Percentiles rank a stretch among this genome's conserved stretches.
phyloP scores from a whole-genome alignment of 1,140 invertebrate species.

The Drosophila oshimai region DNA sequence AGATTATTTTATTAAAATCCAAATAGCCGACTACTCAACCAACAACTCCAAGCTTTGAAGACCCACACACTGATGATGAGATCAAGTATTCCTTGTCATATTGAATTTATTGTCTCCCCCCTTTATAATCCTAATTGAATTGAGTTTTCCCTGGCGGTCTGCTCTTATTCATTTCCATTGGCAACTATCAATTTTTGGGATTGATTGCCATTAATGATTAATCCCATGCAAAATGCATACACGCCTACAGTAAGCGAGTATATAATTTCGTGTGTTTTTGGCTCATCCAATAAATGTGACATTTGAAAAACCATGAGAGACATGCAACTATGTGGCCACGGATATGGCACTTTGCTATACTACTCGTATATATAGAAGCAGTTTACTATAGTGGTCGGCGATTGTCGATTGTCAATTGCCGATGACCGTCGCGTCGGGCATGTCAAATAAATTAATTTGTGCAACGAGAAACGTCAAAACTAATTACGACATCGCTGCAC shows the following conservation, averaged over 20 bases:
- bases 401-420: constrained; percentile 65
- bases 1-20: too few species aligned
- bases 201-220: constrained; percentile 50
- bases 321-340: constrained; percentile 16
- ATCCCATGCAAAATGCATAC: constrained; percentile 23
- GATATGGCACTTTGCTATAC: neutral
- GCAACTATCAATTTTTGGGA: constrained; percentile 31
- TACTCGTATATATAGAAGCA: neutral
- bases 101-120: neutral
- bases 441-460: constrained; percentile 83
- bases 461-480: constrained; percentile 82
- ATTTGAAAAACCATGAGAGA: constrained; percentile 60
- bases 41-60: neutral
- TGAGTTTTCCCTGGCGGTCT: neutral
- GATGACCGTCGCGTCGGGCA: constrained; percentile 60
- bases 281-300: constrained; percentile 66
- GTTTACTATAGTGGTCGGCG: constrained; percentile 12
- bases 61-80: neutral
- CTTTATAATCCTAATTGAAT: constrained; percentile 1
- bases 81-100: neutral
- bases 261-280: constrained; percentile 35
- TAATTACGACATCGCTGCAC: constrained; percentile 72
- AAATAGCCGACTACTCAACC: too few species aligned
- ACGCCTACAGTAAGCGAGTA: neutral
- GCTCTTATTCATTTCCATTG: neutral